These are phyloP conservation scores for Diglossa cyanea DNA, from an alignment of 2,797 vertebrate genomes.

Conservation along the genomic window DNA sequence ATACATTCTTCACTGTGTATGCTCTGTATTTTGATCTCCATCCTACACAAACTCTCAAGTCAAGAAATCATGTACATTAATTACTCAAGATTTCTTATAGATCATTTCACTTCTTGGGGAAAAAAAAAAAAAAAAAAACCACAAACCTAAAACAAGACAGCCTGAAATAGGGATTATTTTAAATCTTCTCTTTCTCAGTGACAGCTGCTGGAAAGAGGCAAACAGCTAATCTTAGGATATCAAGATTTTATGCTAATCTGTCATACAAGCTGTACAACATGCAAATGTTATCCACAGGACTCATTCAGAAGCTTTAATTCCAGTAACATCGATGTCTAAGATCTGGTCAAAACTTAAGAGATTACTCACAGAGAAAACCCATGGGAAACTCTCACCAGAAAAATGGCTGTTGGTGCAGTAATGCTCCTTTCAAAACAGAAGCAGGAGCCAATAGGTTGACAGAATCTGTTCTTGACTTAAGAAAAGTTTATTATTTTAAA, in stretches of 20 bases:
- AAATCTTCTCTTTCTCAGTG: not conserved
- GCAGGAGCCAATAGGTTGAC: conserved; percentile 24
- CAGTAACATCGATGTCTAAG: not conserved
- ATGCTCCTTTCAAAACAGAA: conserved; percentile 39
- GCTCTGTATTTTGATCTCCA: conserved; percentile 61
- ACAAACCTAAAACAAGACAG: not conserved
- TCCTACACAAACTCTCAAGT: conserved; percentile 5
- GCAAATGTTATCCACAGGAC: not conserved
- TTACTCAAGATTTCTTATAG: conserved; percentile 36
- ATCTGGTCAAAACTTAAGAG: not conserved
- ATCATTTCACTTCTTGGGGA: not conserved
- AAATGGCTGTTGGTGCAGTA: not conserved
- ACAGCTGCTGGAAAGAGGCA: not conserved
- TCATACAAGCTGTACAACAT: not conserved
- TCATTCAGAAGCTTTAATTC: conserved; percentile 15
- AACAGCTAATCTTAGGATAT: not conserved
- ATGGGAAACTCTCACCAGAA: conserved; percentile 27
- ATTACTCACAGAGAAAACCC: not conserved
- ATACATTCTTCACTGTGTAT: conserved; percentile 33
- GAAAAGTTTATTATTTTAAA: conserved; percentile 60
- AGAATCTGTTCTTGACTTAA: conserved; percentile 21
- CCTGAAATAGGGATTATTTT: not conserved
- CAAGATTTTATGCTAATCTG: not conserved
- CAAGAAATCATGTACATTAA: not conserved
- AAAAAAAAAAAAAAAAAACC: no score